Conservation (phyloP, 2,888 invertebrate species). For the Nasonia oneida region DNA sequence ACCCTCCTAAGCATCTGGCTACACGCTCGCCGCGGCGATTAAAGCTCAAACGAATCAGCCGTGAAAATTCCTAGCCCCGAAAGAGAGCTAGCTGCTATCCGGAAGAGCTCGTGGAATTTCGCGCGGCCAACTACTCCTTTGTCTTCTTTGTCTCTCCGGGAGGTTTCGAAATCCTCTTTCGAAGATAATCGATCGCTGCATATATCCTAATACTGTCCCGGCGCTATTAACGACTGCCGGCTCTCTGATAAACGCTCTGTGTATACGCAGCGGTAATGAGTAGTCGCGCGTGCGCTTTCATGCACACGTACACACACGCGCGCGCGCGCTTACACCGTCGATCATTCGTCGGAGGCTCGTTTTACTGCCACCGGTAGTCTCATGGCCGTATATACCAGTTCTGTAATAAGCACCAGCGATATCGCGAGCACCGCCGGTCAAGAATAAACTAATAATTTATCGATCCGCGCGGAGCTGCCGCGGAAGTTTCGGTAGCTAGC, state of each 20-base stretch:
- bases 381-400: constrained; percentile 24
- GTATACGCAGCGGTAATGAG: constrained; percentile 7
- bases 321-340: background rate
- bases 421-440: constrained; percentile 28
- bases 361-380: constrained; percentile 35
- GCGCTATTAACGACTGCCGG: constrained; percentile 19
- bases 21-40: constrained; percentile 22
- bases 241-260: constrained; percentile 10
- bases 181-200: background rate
- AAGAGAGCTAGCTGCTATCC: background rate
- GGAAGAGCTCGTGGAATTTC: constrained; percentile 45
- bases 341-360: constrained; percentile 41
- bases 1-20: background rate
- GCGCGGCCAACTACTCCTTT: background rate
- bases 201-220: constrained; percentile 9
- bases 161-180: background rate
- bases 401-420: background rate
- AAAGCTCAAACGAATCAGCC: constrained; percentile 52
- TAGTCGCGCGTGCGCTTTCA: background rate
- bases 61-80: constrained; percentile 56
- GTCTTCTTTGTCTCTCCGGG: background rate
- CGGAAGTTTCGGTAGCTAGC: background rate
- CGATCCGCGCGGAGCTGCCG: constrained; percentile 10
- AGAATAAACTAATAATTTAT: constrained; percentile 52
- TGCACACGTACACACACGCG: background rate